Evolutionary conservation across 2,797 vertebrate species (phyloP).

Genomic region (Chelon auratus): DNA sequence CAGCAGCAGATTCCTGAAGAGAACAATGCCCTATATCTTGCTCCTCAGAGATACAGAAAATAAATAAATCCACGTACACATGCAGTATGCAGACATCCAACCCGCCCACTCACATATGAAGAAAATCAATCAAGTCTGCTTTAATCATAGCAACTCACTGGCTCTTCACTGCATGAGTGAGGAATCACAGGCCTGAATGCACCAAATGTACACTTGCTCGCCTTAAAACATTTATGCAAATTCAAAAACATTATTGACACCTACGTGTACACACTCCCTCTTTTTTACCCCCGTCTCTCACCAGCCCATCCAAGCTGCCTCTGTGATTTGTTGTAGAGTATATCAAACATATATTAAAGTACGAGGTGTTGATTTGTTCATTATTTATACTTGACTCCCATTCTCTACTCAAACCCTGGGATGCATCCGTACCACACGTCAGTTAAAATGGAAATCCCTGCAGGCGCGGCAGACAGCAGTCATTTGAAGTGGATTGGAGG

Average conservation of each 20-base stretch:
- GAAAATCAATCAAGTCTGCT: conserved; percentile 34
- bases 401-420: neutral
- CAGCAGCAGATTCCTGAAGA: neutral
- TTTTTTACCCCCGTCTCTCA: neutral
- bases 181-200: conserved; percentile 11
- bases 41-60: conserved; percentile 8
- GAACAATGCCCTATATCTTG: conserved; percentile 3
- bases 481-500: neutral
- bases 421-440: conserved; percentile 4
- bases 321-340: neutral
- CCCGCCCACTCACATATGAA: neutral
- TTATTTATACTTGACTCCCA: conserved; percentile 19
- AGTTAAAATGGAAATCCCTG: conserved; percentile 38
- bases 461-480: neutral
- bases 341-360: neutral
- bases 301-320: conserved; percentile 6
- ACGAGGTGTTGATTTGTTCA: conserved; percentile 31
- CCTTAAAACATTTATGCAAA: conserved; percentile 25
- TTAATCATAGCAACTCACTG: conserved; percentile 32
- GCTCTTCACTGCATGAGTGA: conserved; percentile 22
- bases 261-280: neutral
- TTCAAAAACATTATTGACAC: neutral
- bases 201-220: conserved; percentile 13
- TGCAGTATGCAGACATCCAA: conserved; percentile 16
- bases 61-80: conserved; percentile 3